Evolutionary conservation across 2,888 invertebrate species (phyloP).

Genomic region (Orthosia gracilis): DNA sequence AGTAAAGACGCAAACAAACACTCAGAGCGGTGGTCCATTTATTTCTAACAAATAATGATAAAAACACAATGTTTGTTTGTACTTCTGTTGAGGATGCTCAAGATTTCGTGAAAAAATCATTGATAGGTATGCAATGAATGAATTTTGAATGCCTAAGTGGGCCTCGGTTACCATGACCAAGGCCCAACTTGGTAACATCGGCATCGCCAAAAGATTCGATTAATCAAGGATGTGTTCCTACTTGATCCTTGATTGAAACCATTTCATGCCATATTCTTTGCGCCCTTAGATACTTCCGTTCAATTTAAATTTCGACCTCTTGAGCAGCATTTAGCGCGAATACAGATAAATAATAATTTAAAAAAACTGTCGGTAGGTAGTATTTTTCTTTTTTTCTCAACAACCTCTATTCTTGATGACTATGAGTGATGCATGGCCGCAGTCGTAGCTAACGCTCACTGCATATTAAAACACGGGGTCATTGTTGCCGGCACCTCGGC

Average conservation of each 20-base stretch:
- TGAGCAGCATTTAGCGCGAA: too few relatives aligned
- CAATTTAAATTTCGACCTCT: neutral
- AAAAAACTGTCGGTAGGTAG: constrained; percentile 15
- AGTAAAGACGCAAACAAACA: constrained; percentile 34
- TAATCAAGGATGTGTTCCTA: neutral
- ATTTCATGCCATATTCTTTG: constrained; percentile 1
- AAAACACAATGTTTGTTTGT: neutral
- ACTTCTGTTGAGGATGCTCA: neutral
- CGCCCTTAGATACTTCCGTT: neutral
- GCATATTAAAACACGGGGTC: constrained; percentile 80
- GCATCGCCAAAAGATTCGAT: neutral
- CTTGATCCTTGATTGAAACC: neutral
- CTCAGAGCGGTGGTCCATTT: constrained; percentile 12
- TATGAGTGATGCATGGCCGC: constrained; percentile 52
- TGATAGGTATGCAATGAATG: neutral
- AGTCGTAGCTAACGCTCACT: constrained; percentile 60
- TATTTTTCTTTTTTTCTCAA: too few relatives aligned
- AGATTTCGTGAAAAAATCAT: neutral
- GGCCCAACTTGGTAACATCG: too few relatives aligned
- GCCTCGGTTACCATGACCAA: too few relatives aligned
- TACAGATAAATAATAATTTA: constrained; percentile 24
- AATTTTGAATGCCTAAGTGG: neutral
- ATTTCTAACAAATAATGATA: constrained; percentile 1
- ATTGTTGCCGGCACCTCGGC: constrained; percentile 78
- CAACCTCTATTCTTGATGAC: constrained; percentile 46